Conservation (phyloP, 92 coral and sea anemone genomes). For the Epizoanthus stellaris region DNA sequence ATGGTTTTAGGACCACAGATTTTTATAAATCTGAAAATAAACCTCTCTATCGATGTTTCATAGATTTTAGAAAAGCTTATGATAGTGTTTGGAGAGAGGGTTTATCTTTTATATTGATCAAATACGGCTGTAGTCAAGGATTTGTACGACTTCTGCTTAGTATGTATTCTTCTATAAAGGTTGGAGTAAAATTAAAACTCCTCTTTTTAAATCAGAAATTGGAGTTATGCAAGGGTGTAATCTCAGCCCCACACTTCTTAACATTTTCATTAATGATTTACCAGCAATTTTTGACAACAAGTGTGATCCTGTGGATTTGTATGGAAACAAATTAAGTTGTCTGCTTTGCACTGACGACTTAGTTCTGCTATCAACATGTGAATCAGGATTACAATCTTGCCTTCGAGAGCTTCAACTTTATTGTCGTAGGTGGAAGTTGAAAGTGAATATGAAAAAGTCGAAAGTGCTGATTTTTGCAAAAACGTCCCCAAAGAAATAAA, state of each 20-base stretch:
- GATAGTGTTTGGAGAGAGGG: conserved; percentile 49
- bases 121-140: conserved; percentile 6
- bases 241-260: too few relatives aligned
- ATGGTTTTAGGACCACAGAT: conserved; percentile 50
- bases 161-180: neutral
- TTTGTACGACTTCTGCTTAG: conserved; percentile 29
- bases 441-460: conserved; percentile 12
- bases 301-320: too few relatives aligned
- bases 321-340: too few relatives aligned
- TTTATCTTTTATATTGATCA: conserved; percentile 6
- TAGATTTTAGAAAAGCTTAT: conserved; percentile 55
- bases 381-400: too few relatives aligned
- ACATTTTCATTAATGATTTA: too few relatives aligned
- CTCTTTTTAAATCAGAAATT: conserved; percentile 29
- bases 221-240: conserved; percentile 37
- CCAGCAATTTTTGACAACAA: too few relatives aligned
- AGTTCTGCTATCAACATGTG: neutral
- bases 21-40: conserved; percentile 37
- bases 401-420: neutral
- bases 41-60: conserved; percentile 50
- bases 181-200: conserved; percentile 13
- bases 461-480: neutral
- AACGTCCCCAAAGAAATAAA: neutral
- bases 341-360: too few relatives aligned
- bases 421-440: conserved; percentile 8